Base-by-base conservation (phyloP, 2,888 invertebrate species). In the Patella depressa region DNA sequence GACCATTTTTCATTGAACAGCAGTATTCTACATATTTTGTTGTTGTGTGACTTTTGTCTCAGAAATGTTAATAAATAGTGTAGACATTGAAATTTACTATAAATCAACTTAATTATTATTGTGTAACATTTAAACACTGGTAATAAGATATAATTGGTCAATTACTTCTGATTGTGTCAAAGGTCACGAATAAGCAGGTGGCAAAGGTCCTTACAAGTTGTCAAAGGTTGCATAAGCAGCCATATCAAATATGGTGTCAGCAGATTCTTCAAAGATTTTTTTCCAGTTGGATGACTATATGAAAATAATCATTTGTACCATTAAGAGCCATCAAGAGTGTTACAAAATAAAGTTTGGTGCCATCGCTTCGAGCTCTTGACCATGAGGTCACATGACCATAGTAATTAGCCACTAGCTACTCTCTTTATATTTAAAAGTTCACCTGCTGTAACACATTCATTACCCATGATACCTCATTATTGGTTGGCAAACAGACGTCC, bases 401-500 rank as follows among this genome's bases (percentile, higher is more conserved):
- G 24, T 65, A 65, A 65, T 65, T 65, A 65, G 65, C 65, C 24
- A 65, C 19, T 65, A 65, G 65, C 65, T 24, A 24, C 24, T 24
- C 65, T 65, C 65, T 14, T 65, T 65, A 65, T 65, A 65, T 65
- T 65, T 65, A 9, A 12, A 15, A 24, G 19, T 65, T 65, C 65
- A 65, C 24, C 65, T 65, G 65, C 24, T 65, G 24, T 24, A 24
- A 11, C 19, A 11, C 19, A 24, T 65, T 24, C 19, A 65, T 65
- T 65, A 65, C 65, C 65, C 65, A 65, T 24, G 65, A 65, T 65
- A 65, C 65, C 65, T 65, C 65, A 65, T 65, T 65, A 65, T 24
- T 65, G 19, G 65, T 24, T 24, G 65, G 24, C 65, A 19, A 65
- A 65, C 65, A 65, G 65, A 65, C 65, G 24, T 65, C 19, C 19